Percentiles rank a stretch among this genome's conserved stretches.
Conservation (phyloP, 1,140 invertebrate genomes). For the Periplaneta americana region DNA sequence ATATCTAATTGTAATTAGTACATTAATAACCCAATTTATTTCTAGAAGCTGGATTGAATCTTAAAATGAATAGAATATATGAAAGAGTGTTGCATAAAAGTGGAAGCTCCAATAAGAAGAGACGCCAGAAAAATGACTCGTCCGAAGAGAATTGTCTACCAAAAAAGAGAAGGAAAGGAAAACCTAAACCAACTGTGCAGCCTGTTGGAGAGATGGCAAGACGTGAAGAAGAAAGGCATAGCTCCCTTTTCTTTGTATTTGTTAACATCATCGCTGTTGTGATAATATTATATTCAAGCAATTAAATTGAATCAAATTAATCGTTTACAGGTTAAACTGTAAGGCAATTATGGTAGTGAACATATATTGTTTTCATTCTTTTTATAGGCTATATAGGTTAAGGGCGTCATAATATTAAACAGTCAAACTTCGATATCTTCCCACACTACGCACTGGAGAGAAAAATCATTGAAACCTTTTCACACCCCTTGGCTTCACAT, state of each 20-base stretch:
- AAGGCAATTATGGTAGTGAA: too few species aligned
- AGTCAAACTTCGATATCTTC: too few species aligned
- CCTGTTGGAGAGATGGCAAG: neutral
- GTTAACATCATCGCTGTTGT: too few species aligned
- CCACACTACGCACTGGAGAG: too few species aligned
- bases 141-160: neutral
- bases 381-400: too few species aligned
- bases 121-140: neutral
- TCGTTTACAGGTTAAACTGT: too few species aligned
- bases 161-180: neutral
- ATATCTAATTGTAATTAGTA: neutral
- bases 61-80: neutral
- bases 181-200: neutral
- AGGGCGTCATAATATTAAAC: too few species aligned
- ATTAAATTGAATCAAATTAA: too few species aligned
- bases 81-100: neutral
- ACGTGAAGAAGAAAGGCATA: neutral
- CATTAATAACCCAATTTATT: neutral
- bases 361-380: neutral
- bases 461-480: too few species aligned
- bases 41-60: neutral
- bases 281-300: too few species aligned
- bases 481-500: too few species aligned
- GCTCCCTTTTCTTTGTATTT: too few species aligned
- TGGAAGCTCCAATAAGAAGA: neutral